Percentiles rank a stretch among this genome's conserved stretches.
These are phyloP conservation scores for Hemibagrus wyckioides DNA, from an alignment of 2,113 vertebrate genomes.

Conservation along the genomic window DNA sequence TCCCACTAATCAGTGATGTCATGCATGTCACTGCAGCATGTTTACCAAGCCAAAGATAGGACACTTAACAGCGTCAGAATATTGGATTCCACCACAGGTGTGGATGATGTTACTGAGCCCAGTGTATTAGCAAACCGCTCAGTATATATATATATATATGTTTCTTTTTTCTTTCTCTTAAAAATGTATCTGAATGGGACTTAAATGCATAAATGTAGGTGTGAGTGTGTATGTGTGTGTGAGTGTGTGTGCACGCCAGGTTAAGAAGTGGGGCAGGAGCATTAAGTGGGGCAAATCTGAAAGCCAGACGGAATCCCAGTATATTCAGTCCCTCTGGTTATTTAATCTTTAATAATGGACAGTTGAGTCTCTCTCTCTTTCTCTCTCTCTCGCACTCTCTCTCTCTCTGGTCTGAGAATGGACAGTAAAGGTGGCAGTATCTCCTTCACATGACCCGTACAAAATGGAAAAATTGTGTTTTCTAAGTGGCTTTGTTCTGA, in stretches of 20 bases:
- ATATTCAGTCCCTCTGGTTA: constrained; percentile 65
- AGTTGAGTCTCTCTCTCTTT: constrained; percentile 44
- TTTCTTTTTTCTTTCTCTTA: background rate
- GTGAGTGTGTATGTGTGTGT: constrained; percentile 52
- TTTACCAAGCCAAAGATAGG: constrained; percentile 73
- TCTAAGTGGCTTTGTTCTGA: constrained; percentile 79
- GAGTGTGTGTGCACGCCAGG: constrained; percentile 61
- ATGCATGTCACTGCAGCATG: constrained; percentile 77
- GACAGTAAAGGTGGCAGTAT: constrained; percentile 55
- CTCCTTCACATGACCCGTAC: constrained; percentile 70
- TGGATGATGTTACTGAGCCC: background rate
- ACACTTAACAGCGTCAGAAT: constrained; percentile 28
- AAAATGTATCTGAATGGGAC: background rate
- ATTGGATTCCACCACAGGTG: background rate
- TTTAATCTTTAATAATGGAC: constrained; percentile 72
- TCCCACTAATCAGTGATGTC: constrained; percentile 78
- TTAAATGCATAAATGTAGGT: background rate
- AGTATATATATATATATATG: too few species aligned
- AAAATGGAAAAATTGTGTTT: constrained; percentile 96
- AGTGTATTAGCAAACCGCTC: background rate
- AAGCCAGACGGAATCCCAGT: constrained; percentile 56
- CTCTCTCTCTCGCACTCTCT: constrained; percentile 5
- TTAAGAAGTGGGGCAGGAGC: constrained; percentile 58
- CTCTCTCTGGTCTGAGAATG: background rate
- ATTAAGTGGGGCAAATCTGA: constrained; percentile 70